These are phyloP conservation scores for Dicyrtomina minuta DNA, from an alignment of 2,888 invertebrate species.

Conservation along the genomic window DNA sequence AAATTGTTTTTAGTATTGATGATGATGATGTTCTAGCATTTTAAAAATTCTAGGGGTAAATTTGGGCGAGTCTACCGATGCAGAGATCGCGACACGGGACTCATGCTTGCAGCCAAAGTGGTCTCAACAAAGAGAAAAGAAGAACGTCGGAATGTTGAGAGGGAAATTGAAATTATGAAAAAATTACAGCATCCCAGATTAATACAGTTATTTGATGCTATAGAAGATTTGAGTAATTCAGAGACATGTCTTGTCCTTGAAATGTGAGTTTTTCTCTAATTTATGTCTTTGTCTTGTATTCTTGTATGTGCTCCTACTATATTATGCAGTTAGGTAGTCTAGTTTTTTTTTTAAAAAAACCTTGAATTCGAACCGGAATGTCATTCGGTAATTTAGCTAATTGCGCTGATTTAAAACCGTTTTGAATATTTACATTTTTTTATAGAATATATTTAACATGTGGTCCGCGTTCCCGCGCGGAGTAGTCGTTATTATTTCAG, in stretches of 20 bases:
- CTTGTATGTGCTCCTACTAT: neutral
- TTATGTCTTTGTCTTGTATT: too few species aligned
- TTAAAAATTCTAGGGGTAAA: conserved; percentile 74
- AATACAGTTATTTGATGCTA: conserved; percentile 96
- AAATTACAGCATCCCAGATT: conserved; percentile 89
- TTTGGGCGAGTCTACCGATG: conserved; percentile 96
- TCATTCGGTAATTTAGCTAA: too few species aligned
- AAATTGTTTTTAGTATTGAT: too few species aligned
- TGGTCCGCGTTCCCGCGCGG: too few species aligned
- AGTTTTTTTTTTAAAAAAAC: neutral
- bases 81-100: conserved; percentile 75
- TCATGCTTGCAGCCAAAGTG: conserved; percentile 88
- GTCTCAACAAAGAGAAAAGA: conserved; percentile 81
- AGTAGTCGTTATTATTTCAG: too few species aligned
- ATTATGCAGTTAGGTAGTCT: neutral
- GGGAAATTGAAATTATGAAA: conserved; percentile 97
- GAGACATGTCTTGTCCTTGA: conserved; percentile 96
- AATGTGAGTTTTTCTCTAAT: conserved; percentile 73
- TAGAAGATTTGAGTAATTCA: conserved; percentile 76
- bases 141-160: conserved; percentile 85
- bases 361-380: neutral
- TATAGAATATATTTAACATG: too few species aligned
- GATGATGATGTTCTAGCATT: too few species aligned
- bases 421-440: too few species aligned
- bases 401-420: too few species aligned